Conservation (phyloP, 2,888 invertebrate species). For the Biston stratarius region DNA sequence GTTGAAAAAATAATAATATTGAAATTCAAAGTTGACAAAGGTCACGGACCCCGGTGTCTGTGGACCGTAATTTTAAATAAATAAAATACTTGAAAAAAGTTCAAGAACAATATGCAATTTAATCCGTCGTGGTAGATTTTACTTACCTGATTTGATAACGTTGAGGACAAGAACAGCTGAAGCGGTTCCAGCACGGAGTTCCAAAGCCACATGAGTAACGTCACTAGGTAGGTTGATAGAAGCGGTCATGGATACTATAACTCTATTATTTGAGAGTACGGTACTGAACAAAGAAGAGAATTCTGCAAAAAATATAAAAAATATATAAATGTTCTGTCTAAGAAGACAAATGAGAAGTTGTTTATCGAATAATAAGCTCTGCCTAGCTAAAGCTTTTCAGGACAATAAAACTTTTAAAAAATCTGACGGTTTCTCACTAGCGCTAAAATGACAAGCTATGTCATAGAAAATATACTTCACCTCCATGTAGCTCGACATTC, state of each 20-base stretch:
- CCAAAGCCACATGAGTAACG: constrained; percentile 56
- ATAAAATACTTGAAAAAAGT: no score
- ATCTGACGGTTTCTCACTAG: no score
- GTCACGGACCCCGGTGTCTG: no score
- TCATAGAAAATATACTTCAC: constrained; percentile 49
- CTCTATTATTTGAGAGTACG: constrained; percentile 48
- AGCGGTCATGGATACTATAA: constrained; percentile 51
- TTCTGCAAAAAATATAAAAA: constrained; percentile 51
- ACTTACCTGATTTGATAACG: constrained; percentile 45
- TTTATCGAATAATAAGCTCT: neutral
- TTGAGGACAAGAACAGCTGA: constrained; percentile 59
- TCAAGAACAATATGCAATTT: no score
- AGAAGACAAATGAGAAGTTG: no score
- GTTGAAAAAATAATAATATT: no score
- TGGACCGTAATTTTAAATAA: no score
- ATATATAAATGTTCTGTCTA: no score
- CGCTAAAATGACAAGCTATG: no score
- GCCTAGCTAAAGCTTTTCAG: neutral
- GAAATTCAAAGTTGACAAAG: no score
- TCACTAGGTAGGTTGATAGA: constrained; percentile 53
- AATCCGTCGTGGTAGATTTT: neutral
- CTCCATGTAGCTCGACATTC: constrained; percentile 57
- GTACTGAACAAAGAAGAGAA: constrained; percentile 59
- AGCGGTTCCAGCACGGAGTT: constrained; percentile 60
- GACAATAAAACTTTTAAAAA: no score